Conservation (phyloP, 2,888 invertebrate species). For the Morinoia aosen region DNA sequence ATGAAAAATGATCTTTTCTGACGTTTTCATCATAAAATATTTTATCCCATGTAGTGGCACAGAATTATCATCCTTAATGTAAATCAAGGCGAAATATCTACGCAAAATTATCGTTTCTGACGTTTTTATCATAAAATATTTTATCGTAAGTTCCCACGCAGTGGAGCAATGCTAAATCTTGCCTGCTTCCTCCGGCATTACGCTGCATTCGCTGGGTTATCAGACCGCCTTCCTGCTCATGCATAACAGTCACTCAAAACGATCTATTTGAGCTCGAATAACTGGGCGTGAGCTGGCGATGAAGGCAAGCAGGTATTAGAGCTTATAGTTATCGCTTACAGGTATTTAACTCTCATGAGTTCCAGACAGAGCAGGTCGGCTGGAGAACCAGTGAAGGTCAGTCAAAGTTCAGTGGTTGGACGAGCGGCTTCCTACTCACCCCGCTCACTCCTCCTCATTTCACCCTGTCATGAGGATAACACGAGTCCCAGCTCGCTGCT, state of each 20-base stretch:
- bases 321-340: not conserved
- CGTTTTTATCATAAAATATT: no score
- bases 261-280: not conserved
- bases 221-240: not conserved
- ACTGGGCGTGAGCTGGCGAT: not conserved
- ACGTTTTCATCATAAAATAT: no score
- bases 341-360: not conserved
- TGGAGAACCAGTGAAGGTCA: constrained; percentile 27
- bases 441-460: not conserved
- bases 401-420: constrained; percentile 52
- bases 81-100: not conserved
- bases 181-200: not conserved
- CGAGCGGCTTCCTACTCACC: not conserved
- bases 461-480: not conserved
- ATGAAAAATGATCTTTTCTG: not conserved
- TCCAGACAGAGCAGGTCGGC: not conserved
- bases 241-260: constrained; percentile 4
- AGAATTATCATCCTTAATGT: not conserved
- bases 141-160: not conserved
- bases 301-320: not conserved
- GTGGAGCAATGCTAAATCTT: not conserved
- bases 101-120: not conserved
- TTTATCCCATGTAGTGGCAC: no score
- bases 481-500: not conserved
- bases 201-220: not conserved